Base-by-base conservation (phyloP, 2,888 invertebrate species). In the Pseudococcus jackbeardsleyi region DNA sequence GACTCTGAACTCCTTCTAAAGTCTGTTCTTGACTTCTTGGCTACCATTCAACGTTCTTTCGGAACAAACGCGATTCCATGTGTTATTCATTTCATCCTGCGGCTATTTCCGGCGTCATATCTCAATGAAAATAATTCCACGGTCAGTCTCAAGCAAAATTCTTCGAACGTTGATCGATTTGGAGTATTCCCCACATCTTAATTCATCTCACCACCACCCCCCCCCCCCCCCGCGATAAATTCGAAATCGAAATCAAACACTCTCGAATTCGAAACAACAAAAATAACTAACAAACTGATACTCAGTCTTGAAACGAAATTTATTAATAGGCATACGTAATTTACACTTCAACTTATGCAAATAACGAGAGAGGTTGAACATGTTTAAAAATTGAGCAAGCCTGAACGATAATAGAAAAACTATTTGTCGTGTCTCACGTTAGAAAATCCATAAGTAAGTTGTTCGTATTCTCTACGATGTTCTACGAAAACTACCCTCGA, bases 311-410 rank as follows among this genome's bases (percentile, higher is more conserved):
- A 79, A 79, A 79, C 79, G 46, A 79, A 79, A 79, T 79, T 79
- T 79, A 79, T 79, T 79, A 42, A 79, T 79, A 79, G 79, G 79
- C 79, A 79, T 79, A 79, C 79, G 79, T 79, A 39, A 46, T 46
- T 79, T 79, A 79, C 42, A 42, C 79, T 15, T 15, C 12, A 79
- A 79, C 79, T 79, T 79, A 79, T 42, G n/a, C 39, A 79, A 59
- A 59, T 79, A 79, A 79, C 42, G 79, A 79, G 42, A 79, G 42
- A 79, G 42, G 79, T 79, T 42, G 79, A 26, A 79, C 42, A n/a
- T 79, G 12, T 79, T 79, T 42, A 79, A 79, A 79, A 79, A 79
- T 79, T 79, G 79, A 79, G 79, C 79, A 79, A 79, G 79, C 79
- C 68, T 15, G 39, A 39, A 33, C 77, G 39, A 77, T 77, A 77